Base-by-base conservation (phyloP, 2,888 invertebrate species). In the Ectemnius continuus region DNA sequence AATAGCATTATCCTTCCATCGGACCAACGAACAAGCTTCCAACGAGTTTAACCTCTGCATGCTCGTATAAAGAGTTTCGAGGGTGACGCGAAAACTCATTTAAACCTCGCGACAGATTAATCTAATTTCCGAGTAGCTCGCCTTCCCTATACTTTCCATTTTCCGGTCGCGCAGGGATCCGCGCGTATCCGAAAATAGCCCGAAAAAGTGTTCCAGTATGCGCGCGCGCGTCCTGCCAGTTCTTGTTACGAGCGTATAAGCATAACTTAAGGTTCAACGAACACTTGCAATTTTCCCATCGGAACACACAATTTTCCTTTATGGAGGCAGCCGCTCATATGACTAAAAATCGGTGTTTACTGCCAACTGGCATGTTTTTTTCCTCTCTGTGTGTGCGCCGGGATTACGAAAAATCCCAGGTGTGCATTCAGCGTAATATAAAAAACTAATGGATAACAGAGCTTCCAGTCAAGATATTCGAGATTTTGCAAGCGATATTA, bases 41-140 rank as follows among this genome's bases (percentile, higher is more conserved):
- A 71, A 71, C 62, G 71, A 71, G 63, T 62, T 67, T 71, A 71
- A 67, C 67, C 71, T 67, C 62, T 45, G 62, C 58, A 57, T 66
- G 48, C 52, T 23, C 59, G 61, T 28, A 58, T 67, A 71, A 71
- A 71, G 71, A 71, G 71, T 67, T 70, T 36, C 61, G 66, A 46
- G 56, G 36, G 67, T 48, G 48, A 52, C 18, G 59, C 13, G 71
- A 62, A 62, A 47, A 56, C 67, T 62, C 67, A 62, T 71, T 67
- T 63, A 57, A 20, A n/a, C 57, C 71, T 47, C n/a, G 62, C 48
- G 67, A 67, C 67, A 61, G 57, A 71, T 71, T 71, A 67, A 71
- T 67, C 65, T 63, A 26, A 62, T 66, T 59, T 67, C 56, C 47
- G 58, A 26, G 46, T 36, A 11, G 4, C 8, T 11, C 28, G 28